These are phyloP conservation scores for Eidolon dupreanum DNA, from an alignment of 2,797 vertebrate species.

Conservation along the genomic window DNA sequence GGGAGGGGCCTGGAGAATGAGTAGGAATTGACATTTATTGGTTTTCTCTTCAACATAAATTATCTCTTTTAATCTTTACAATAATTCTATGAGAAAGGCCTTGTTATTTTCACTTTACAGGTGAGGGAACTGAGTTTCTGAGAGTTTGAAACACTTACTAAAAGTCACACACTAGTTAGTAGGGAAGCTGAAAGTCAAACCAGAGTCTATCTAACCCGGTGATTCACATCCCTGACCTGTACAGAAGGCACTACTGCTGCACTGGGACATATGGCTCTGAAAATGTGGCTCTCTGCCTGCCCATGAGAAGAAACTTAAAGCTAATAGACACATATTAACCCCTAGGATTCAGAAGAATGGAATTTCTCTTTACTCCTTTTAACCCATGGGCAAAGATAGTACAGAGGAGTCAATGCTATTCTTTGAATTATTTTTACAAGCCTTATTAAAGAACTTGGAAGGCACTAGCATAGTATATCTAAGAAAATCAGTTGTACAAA, in stretches of 20 bases:
- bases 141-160: neutral
- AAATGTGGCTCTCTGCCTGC: neutral
- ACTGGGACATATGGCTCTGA: neutral
- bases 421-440: neutral
- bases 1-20: neutral
- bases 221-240: neutral
- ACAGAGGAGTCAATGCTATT: neutral
- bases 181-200: neutral
- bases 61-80: conserved; percentile 15
- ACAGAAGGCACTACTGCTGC: no score
- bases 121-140: neutral
- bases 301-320: neutral
- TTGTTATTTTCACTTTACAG: neutral
- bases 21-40: neutral
- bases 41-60: neutral
- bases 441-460: neutral
- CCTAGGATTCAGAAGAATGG: neutral
- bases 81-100: neutral
- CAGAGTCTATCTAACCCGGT: no score
- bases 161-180: neutral
- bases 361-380: neutral
- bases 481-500: conserved; percentile 4
- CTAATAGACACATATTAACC: neutral
- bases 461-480: neutral
- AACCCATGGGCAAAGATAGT: neutral